Base-by-base conservation (phyloP, 2,888 invertebrate species). In the Acronicta alni region DNA sequence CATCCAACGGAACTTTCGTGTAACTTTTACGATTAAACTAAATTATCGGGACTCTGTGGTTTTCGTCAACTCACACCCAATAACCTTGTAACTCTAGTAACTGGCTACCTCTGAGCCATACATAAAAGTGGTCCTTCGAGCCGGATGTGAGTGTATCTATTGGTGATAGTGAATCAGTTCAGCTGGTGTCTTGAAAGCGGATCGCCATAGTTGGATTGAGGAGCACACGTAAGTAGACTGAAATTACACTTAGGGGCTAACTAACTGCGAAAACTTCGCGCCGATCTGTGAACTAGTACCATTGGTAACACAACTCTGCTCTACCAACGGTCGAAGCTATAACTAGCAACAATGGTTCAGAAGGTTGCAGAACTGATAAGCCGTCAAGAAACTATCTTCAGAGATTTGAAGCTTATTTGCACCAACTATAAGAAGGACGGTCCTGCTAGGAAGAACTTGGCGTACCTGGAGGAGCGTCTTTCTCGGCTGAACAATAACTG, bases 391-490 rank as follows among this genome's bases (percentile, higher is more conserved):
- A 15, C 48, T 26, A 48, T 17, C 9, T 48, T 48, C 26, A 48
- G 15, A 3, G 15, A 43, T 35, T 51, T 51, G 18, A 51, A 51
- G 20, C 51, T n/a, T 12, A 41, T 51, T 26, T 51, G 51, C 42
- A 51, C 5, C 2, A 51, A 51, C 20, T 51, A 35, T 12, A 41
- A 32, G 15, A 51, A 51, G 18, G 42, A 51, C 51, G 43, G 51
- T 17, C 15, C 51, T 2, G 35, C 41, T 32, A 51, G 51, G n/a
- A 51, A 51, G 35, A 51, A 41, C 20, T 32, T 32, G 32, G 18
- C n/a, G 9, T 51, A 51, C 20, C 42, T 51, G n/a, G 51, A 51
- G 35, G 42, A 51, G 35, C 51, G 42, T 52, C 42, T 51, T 35
- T 42, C 51, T 51, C 51, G 51, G 10, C 12, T 52, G 35, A 52